A percentile compares a stretch with the other conserved stretches of the same genome.
phyloP scores from a whole-genome alignment of 1,140 invertebrate species.

The Pseudachorutes palmiensis region DNA sequence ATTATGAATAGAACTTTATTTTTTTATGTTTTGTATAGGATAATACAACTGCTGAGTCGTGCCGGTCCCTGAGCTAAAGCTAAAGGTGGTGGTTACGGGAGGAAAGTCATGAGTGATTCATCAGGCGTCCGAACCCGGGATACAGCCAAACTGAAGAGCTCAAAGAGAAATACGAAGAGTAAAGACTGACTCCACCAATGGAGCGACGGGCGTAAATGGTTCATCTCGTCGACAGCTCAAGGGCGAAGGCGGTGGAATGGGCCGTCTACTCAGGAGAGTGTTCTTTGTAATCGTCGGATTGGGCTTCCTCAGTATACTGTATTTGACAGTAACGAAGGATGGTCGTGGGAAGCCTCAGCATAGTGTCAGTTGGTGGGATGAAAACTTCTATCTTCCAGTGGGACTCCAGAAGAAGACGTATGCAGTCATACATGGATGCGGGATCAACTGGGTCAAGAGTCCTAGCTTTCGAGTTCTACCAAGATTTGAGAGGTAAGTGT shows the following conservation, averaged over 20 bases:
- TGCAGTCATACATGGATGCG: slow-evolving; percentile 90
- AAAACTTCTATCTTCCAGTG: slow-evolving; percentile 55
- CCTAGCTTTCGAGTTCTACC: slow-evolving; percentile 78
- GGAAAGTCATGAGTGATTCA: slow-evolving; percentile 28
- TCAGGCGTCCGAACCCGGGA: slow-evolving; percentile 25
- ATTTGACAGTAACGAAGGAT: slow-evolving; percentile 14
- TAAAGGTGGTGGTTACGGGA: background rate
- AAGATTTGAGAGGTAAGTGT: slow-evolving; percentile 53
- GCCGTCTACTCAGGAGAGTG: slow-evolving; percentile 7
- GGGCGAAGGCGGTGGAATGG: slow-evolving; percentile 14
- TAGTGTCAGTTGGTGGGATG: slow-evolving; percentile 41
- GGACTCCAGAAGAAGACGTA: slow-evolving; percentile 66
- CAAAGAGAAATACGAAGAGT: slow-evolving; percentile 15
- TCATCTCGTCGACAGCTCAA: background rate
- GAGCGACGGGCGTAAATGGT: background rate
- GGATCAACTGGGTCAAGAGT: slow-evolving; percentile 81
- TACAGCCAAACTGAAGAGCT: background rate
- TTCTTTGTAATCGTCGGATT: slow-evolving; percentile 13
- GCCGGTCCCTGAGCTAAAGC: too few species aligned
- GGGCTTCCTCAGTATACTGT: slow-evolving; percentile 1
- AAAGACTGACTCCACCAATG: background rate
- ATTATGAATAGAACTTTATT: too few species aligned
- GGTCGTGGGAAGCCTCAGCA: slow-evolving; percentile 27
- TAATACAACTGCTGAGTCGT: too few species aligned
- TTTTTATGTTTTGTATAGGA: too few species aligned